Evolutionary conservation across 2,888 invertebrate species (phyloP), one percentile per base, ranked within the genome.

Genomic region (Melikaiella ostensackeni): DNA sequence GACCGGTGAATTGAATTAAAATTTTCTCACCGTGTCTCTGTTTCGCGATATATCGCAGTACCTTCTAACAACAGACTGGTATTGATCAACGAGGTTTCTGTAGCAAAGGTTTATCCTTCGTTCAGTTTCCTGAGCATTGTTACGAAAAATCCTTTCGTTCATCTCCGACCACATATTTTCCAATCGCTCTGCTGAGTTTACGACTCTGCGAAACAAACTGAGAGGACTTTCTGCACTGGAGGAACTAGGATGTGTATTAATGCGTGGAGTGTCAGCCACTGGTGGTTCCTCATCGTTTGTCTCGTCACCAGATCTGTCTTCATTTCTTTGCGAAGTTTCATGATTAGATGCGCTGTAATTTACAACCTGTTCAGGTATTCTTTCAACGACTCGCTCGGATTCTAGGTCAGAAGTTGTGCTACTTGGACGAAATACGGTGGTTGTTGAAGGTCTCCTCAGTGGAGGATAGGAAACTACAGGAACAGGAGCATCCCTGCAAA

Each of bases 61-160:
- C 61, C 92, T 88, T 82, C 92, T 92, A 27, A 93, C 92, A 8
- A 93, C 87, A 55, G 91, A 91, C 81, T 93, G 93, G 82, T 93
- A 93, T 81, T 93, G 93, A 77, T 92, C 91, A 3, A 93, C 92
- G 79, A 93, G 90, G 83, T 92, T 92, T 70, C 92, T 89, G 82
- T 92, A 93, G 81, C 92, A 92, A 61, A 91, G 88, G 16, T 92
- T 92, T 66, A 93, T 92, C n/a, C 92, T 86, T 55, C 92, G 87
- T 86, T 93, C 93, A 63, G 92, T 90, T 76, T 73, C 73, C 9
- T 42, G 74, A 42, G 19, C 46, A 46, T 70, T 46, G 50, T 70
- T 70, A 4, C 70, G 70, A 46, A 70, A 30, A 4, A 70, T 50
- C 13, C 59, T 35, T 11, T 74, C 61, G 6, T 57, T 38, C 35